Evolutionary conservation across 2,888 invertebrate species (phyloP).

Genomic region (Ferrisia virgata): DNA sequence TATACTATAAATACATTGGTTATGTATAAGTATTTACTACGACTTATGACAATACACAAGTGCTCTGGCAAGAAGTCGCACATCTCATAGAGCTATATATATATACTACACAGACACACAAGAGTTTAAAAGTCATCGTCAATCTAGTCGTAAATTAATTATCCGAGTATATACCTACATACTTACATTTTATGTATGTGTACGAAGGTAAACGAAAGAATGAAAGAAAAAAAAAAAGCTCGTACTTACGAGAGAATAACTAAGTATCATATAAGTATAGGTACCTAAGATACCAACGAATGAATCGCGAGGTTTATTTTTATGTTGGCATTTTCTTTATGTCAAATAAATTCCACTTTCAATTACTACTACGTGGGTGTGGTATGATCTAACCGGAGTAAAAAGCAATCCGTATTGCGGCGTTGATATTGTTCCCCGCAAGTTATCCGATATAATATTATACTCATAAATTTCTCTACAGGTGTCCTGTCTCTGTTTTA

Average conservation of each 20-base stretch:
- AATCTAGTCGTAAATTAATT: conserved; percentile 16
- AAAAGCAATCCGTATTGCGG: conserved; percentile 41
- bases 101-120: too few relatives aligned
- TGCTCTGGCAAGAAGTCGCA: too few relatives aligned
- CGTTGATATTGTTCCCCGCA: conserved; percentile 41
- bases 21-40: too few relatives aligned
- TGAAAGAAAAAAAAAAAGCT: not conserved
- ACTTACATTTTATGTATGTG: not conserved
- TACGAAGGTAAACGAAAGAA: not conserved
- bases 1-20: too few relatives aligned
- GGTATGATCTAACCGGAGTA: conserved; percentile 37
- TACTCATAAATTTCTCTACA: conserved; percentile 43
- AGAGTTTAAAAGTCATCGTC: not conserved
- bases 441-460: conserved; percentile 41
- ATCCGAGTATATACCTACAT: not conserved
- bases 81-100: too few relatives aligned
- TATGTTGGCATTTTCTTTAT: conserved; percentile 38
- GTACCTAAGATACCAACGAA: not conserved
- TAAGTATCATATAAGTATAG: too few relatives aligned
- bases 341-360: conserved; percentile 44
- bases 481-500: conserved; percentile 40
- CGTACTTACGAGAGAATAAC: not conserved
- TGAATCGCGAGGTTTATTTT: conserved; percentile 30
- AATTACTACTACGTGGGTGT: conserved; percentile 43
- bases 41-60: too few relatives aligned